Conservation (phyloP, 1,140 invertebrate species). For the Lethrus apterus region DNA sequence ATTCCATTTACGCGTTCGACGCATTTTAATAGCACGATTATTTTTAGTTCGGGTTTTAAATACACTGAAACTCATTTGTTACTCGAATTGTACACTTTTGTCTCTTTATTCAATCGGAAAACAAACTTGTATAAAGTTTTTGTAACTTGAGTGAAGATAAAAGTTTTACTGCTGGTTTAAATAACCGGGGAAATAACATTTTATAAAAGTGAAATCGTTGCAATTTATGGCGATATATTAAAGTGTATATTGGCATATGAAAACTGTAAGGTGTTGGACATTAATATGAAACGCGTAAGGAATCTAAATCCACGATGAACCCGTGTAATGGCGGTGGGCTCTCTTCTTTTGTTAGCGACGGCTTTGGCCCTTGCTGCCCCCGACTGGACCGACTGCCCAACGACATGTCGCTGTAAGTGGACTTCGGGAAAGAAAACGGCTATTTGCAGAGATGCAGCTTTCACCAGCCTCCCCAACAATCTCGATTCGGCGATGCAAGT, state of each 20-base stretch:
- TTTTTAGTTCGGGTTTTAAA: constrained; percentile 9
- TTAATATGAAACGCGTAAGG: constrained; percentile 15
- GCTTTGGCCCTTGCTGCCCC: constrained; percentile 47
- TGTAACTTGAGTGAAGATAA: too few species aligned
- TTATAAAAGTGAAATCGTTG: too few species aligned
- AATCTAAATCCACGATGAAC: constrained; percentile 27
- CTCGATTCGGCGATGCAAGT: constrained; percentile 80
- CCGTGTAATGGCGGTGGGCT: constrained; percentile 33
- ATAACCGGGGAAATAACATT: too few species aligned
- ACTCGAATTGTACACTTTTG: too few species aligned
- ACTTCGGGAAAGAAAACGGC: constrained; percentile 81
- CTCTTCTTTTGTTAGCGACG: constrained; percentile 31
- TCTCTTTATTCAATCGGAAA: too few species aligned
- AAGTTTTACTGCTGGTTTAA: too few species aligned
- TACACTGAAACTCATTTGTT: too few species aligned
- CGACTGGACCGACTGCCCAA: constrained; percentile 77
- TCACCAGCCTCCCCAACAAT: constrained; percentile 62
- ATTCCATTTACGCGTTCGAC: constrained; percentile 5
- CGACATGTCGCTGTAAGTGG: constrained; percentile 81
- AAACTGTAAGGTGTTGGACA: not conserved
- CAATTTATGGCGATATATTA: too few species aligned
- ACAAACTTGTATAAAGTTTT: too few species aligned
- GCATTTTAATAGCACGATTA: constrained; percentile 6
- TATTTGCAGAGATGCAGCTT: constrained; percentile 66
- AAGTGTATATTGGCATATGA: not conserved